Base-by-base conservation (phyloP, 2,113 vertebrate genomes). In the Gopherus flavomarginatus region DNA sequence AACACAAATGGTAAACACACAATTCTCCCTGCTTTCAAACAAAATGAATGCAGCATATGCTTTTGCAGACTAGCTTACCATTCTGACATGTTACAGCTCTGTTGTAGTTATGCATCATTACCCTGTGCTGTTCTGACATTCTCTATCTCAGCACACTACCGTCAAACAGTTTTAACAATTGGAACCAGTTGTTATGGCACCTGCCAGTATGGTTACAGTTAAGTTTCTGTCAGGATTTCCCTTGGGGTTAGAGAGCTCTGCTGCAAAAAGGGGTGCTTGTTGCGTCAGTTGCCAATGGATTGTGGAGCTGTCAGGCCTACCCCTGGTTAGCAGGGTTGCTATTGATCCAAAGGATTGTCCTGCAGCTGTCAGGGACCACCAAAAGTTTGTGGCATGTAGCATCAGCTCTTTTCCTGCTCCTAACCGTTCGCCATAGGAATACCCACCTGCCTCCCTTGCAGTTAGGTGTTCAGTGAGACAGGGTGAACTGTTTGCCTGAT, bases 61-160 rank as follows among this genome's bases (percentile, higher is more conserved):
- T 54, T 83, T 53, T 27, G 59, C 10, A 0, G 13, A 4, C 27
- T 65, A 1, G 0, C 82, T 47, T 35, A 65, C 79, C 16, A 1
- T 47, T 7, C 49, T 21, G 59, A 5, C 16, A 0, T 21, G 24
- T 26, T 3, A 50, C 53, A 56, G 86, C 31, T 75, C 59, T 21
- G 52, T 53, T 53, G 24, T 81, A 38, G 50, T 4, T 27, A 1
- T 0, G 24, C 87, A 9, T 92, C 53, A 0, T 53, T n/a, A 31
- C 85, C 78, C 80, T 13, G 1, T 0, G 1, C 69, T 53, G 81
- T 49, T 29, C 1, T 1, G 79, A 31, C 31, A 0, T 50, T 59
- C 75, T 47, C 62, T 47, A 0, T 84, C 57, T 1, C 21, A 72
- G 49, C 2, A 0, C 0, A 2, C 53, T 0, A 0, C 29, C 54